Base-by-base conservation (phyloP, 2,113 vertebrate species). In the Castor canadensis region DNA sequence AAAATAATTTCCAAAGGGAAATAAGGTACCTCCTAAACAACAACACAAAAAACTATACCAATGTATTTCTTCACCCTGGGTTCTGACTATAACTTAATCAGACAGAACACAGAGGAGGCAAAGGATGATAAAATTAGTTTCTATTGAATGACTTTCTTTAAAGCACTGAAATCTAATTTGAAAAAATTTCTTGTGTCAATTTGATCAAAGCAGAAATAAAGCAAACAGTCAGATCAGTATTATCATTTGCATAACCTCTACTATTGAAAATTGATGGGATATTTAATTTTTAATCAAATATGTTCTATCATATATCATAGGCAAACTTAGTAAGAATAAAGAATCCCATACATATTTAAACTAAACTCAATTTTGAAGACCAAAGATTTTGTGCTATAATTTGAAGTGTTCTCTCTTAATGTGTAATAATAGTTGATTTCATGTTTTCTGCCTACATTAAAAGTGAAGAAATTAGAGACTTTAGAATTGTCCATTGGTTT, bases 271-370 rank as follows among this genome's bases (percentile, higher is more conserved):
- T 76, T 85, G 88, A 88, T 89, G 67, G 17, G 3, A 35, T 69
- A 35, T 86, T 96, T 58, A 96, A 96, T 91, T 93, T 96, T 96
- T 95, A 94, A 96, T 93, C 60, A 86, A 93, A 87, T 38, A 81
- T 83, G 12, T 89, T 54, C 20, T 91, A 10, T 84, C 28, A 77
- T 67, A 77, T 94, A 91, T 62, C 66, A 83, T 82, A 93, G 91
- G 73, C 49, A 91, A 96, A 88, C 67, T 90, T 69, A 56, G 43
- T 71, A 79, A 88, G 28, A 96, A 77, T 84, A 94, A 88, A 72
- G 1, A 22, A 93, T 1, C 35, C 38, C 45, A 73, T 79, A 54
- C 35, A 89, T 94, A 93, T 77, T 95, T 82, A 90, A 85, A 62
- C 52, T 45, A 58, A 94, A 69, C 1, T 94, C 76, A 69, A 62